A percentile compares a stretch with the other conserved stretches of the same genome.
Evolutionary conservation across 2,888 invertebrate genomes (phyloP).

Genomic region (Ichneumoninae sp.): DNA sequence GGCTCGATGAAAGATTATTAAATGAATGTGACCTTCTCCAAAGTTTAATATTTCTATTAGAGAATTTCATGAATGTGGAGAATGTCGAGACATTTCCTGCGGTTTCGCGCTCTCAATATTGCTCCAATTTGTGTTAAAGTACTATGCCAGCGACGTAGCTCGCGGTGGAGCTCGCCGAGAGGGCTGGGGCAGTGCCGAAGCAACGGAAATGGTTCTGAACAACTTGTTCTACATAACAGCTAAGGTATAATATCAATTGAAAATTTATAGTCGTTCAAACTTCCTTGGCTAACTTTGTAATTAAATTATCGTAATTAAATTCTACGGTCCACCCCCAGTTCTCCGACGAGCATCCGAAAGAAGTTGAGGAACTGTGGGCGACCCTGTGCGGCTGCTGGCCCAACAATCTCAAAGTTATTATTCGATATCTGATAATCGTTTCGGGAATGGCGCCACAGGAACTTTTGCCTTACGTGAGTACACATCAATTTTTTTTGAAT

Average conservation of each 20-base stretch:
- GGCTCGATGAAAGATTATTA: background rate
- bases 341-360: conserved; percentile 97
- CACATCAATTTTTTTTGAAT: background rate
- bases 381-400: conserved; percentile 98
- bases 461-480: conserved; percentile 94
- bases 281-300: background rate
- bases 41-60: background rate
- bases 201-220: conserved; percentile 99
- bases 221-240: conserved; percentile 99
- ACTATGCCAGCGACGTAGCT: conserved; percentile 86
- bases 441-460: conserved; percentile 99
- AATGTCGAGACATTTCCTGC: background rate
- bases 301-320: conserved; percentile 25
- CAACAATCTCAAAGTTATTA: conserved; percentile 98
- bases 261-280: conserved; percentile 5
- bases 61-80: background rate
- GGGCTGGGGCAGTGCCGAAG: conserved; percentile 99
- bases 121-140: conserved; percentile 78
- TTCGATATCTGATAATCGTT: conserved; percentile 97
- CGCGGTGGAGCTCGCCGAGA: conserved; percentile 91
- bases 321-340: conserved; percentile 87
- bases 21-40: background rate
- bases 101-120: conserved; percentile 13
- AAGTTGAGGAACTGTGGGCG: conserved; percentile 98
- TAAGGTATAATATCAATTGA: conserved; percentile 87